Evolutionary conservation across 2,113 vertebrate genomes (phyloP).

Genomic region (Pteruthius melanotis): DNA sequence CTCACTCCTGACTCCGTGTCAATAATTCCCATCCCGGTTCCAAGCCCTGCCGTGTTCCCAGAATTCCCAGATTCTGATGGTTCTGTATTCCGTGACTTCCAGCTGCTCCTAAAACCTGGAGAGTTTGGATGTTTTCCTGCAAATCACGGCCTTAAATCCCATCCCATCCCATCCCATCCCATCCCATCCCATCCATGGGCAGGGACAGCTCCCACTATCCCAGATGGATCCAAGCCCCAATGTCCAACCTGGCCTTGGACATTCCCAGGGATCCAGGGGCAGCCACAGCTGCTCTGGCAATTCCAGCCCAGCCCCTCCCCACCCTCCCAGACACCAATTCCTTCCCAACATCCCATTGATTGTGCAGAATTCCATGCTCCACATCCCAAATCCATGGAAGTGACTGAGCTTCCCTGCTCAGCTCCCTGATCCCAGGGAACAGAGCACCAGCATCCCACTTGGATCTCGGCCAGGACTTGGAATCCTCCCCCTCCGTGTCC

Average conservation of each 20-base stretch:
- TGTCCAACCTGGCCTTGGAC: too few species aligned
- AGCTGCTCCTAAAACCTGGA: too few species aligned
- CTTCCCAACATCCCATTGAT: fast-evolving
- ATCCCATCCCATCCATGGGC: too few species aligned
- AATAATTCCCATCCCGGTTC: not conserved
- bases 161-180: too few species aligned
- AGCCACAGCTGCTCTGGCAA: not conserved
- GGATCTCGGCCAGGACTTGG: not conserved
- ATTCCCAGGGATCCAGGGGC: too few species aligned
- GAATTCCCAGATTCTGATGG: not conserved
- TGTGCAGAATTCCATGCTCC: not conserved
- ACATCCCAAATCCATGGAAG: not conserved
- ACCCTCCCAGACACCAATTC: not conserved
- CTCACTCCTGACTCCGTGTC: too few species aligned
- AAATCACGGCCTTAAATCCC: too few species aligned
- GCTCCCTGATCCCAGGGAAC: not conserved
- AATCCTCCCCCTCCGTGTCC: fast-evolving
- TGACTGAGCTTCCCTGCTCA: not conserved
- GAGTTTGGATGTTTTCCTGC: too few species aligned
- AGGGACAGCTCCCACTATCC: too few species aligned
- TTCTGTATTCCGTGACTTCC: not conserved
- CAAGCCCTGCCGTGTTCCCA: fast-evolving
- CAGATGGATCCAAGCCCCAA: too few species aligned
- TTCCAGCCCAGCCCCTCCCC: not conserved
- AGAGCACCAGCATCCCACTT: fast-evolving